Percentiles rank a stretch among this genome's conserved stretches.
These are phyloP conservation scores for Spea multiplicata DNA, from an alignment of 2,113 vertebrate species.

Conservation along the genomic window DNA sequence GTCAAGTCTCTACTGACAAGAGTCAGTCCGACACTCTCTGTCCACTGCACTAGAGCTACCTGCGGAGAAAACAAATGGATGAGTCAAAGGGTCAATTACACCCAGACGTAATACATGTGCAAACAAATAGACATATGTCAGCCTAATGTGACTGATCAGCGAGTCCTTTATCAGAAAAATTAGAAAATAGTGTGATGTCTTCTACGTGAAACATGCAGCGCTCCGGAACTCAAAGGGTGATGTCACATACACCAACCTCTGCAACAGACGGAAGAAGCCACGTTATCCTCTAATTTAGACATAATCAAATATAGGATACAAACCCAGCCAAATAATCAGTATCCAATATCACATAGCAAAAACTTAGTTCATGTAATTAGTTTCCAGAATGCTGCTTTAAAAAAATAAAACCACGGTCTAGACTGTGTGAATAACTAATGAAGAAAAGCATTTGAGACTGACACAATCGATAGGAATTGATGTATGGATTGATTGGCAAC, in stretches of 20 bases:
- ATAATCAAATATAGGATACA: too few species aligned
- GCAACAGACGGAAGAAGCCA: too few species aligned
- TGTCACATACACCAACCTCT: background rate
- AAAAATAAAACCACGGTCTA: conserved; percentile 20
- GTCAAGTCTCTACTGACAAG: conserved; percentile 90
- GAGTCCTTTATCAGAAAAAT: too few species aligned
- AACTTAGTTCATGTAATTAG: conserved; percentile 19
- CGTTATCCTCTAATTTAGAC: too few species aligned
- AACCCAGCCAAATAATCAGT: background rate
- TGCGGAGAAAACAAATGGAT: conserved; percentile 49
- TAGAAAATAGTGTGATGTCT: too few species aligned
- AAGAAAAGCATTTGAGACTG: conserved; percentile 1
- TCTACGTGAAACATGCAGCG: too few species aligned
- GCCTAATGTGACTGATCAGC: background rate
- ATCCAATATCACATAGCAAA: conserved; percentile 3
- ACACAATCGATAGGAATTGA: conserved; percentile 28
- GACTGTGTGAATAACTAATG: conserved; percentile 11
- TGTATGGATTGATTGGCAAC: conserved; percentile 12
- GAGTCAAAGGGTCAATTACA: conserved; percentile 8
- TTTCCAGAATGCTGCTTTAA: background rate
- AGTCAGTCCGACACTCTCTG: conserved; percentile 90
- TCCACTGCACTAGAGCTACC: conserved; percentile 94
- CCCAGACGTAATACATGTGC: background rate
- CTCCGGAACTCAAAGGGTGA: too few species aligned
- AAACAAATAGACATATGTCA: conserved; percentile 2